Conservation (phyloP, 2,113 vertebrate species). For the Ailuropoda melanoleuca region DNA sequence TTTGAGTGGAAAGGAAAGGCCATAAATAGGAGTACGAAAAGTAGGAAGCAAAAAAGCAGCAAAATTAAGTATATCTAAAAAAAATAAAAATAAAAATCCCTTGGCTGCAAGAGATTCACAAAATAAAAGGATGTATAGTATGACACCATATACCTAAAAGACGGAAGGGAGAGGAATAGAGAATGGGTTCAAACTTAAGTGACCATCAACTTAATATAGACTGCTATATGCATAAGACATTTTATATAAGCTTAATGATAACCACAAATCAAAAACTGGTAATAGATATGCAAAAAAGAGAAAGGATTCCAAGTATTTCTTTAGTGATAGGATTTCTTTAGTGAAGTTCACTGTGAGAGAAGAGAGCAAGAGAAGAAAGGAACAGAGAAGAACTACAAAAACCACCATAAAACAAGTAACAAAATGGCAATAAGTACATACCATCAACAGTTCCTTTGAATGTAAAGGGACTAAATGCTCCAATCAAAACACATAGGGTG, state of each 20-base stretch:
- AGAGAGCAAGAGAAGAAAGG: not conserved
- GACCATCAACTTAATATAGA: not conserved
- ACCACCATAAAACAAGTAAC: not conserved
- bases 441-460: not conserved
- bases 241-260: not conserved
- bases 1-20: not conserved
- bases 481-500: not conserved
- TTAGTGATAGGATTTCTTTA: too few relatives aligned
- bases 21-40: not conserved
- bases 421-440: not conserved
- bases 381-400: not conserved
- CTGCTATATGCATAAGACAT: not conserved
- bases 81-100: not conserved
- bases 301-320: not conserved
- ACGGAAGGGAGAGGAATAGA: not conserved
- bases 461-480: not conserved
- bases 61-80: not conserved
- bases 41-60: not conserved
- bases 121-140: not conserved
- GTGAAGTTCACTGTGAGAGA: too few relatives aligned
- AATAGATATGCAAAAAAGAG: not conserved
- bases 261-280: not conserved
- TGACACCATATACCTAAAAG: not conserved
- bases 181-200: not conserved
- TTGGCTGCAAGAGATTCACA: not conserved